These are phyloP conservation scores for Pocillopora verrucosa DNA, from an alignment of 64 coral and sea anemone species.

Conservation along the genomic window DNA sequence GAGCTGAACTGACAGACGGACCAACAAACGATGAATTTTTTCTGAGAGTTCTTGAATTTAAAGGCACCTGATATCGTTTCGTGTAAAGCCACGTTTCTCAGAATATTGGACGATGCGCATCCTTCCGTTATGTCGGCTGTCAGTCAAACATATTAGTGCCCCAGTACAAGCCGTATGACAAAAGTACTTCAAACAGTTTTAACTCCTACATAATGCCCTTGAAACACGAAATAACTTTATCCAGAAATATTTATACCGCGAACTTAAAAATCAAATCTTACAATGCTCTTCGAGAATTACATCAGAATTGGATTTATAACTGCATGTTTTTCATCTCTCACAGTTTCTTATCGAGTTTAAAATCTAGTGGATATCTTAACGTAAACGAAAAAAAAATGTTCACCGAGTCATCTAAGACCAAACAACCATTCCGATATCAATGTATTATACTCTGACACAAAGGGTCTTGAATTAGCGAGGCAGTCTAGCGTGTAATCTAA, in stretches of 20 bases:
- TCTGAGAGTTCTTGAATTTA: not conserved
- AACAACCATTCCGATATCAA: not conserved
- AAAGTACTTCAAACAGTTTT: not conserved
- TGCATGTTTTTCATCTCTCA: not conserved
- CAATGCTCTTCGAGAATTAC: too few species aligned
- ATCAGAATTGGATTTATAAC: too few species aligned
- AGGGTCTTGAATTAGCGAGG: not conserved
- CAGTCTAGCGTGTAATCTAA: not conserved
- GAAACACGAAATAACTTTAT: not conserved
- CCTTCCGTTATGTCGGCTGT: not conserved
- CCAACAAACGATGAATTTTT: not conserved
- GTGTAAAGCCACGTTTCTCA: slow-evolving; percentile 30
- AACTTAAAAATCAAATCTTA: not conserved
- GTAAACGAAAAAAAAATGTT: not conserved
- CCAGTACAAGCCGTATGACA: not conserved
- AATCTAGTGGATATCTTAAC: not conserved
- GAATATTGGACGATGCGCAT: slow-evolving; percentile 15
- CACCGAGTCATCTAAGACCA: not conserved
- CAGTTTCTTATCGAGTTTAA: not conserved
- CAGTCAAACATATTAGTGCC: not conserved
- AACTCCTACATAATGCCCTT: not conserved
- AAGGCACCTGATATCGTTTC: not conserved
- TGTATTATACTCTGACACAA: not conserved
- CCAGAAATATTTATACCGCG: not conserved
- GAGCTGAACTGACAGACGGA: not conserved